Base-by-base conservation (phyloP, 2,113 vertebrate genomes). In the Cacatua alba region DNA sequence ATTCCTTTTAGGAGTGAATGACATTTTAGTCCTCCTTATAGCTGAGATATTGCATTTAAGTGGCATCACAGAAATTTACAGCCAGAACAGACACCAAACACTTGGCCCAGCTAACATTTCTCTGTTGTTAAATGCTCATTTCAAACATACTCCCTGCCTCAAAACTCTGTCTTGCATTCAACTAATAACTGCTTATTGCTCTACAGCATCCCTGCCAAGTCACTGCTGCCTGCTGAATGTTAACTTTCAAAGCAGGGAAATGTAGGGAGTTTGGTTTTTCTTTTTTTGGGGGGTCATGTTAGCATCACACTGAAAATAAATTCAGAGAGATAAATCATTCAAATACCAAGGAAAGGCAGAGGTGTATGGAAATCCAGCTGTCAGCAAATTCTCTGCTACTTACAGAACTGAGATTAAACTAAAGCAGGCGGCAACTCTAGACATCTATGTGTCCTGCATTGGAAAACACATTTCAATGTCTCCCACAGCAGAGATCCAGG, bases 1-100 rank as follows among this genome's bases (percentile, higher is more conserved):
- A 37, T 77, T 92, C 28, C 64, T 88, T 95, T 94, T 82, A 67
- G 28, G 18, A 87, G 19, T 43, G 33, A 92, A 92, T 92, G 86
- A 74, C 37, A 64, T 80, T 92, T 70, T 62, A 72, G 57, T 26
- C 26, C 26, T 89, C 44, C 57, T 82, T 91, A 59, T 11, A 82
- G 68, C 52, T 65, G 60, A 86, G 62, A 55, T 3, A 55, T 3
- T 67, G 31, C 77, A 68, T 95, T 84, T 86, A 63, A 94, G 64
- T 43, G 35, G 41, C 37, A 80, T 23, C 0, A 0, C 44, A 81
- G 59, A 91, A 78, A 81, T 65, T 70, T 49, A 74, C 29, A 86
- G 51, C 55, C 63, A 70, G 67, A 68, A 35, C 11, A 91, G 51
- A n/a, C 24, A 25, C 18, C n/a, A 26, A 81, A 59, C 4, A 4